These are phyloP conservation scores for Mungos mungo DNA, from an alignment of 2,113 vertebrate species.

Conservation along the genomic window DNA sequence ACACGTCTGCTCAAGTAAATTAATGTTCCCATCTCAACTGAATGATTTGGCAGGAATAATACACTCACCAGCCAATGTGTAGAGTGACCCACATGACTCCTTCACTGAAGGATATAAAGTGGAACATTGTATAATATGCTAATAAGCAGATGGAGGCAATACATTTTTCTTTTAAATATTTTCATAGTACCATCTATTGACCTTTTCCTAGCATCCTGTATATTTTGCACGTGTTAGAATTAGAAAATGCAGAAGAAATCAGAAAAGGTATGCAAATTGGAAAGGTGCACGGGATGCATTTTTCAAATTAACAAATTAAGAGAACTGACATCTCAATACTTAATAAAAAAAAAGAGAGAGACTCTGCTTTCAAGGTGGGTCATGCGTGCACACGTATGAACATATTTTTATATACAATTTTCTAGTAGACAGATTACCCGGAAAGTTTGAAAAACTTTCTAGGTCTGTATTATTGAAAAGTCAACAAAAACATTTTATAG, in stretches of 20 bases:
- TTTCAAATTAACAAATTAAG: background rate
- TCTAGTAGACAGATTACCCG: background rate
- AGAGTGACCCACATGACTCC: conserved; percentile 57
- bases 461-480: background rate
- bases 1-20: conserved; percentile 69
- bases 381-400: background rate
- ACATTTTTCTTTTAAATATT: conserved; percentile 8
- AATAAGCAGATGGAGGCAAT: conserved; percentile 1
- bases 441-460: background rate
- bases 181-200: background rate
- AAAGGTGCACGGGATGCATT: background rate
- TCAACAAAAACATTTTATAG: background rate
- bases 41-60: conserved; percentile 68
- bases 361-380: background rate
- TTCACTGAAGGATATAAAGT: conserved; percentile 7
- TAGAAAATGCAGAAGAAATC: background rate
- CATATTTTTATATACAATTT: background rate
- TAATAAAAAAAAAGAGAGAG: background rate
- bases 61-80: conserved; percentile 65
- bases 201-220: background rate
- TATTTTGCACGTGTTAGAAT: background rate
- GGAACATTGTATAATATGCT: background rate
- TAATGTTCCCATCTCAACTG: conserved; percentile 65
- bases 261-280: background rate
- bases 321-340: background rate